Conservation (phyloP, 2,888 invertebrate species). For the Torymus auratus region DNA sequence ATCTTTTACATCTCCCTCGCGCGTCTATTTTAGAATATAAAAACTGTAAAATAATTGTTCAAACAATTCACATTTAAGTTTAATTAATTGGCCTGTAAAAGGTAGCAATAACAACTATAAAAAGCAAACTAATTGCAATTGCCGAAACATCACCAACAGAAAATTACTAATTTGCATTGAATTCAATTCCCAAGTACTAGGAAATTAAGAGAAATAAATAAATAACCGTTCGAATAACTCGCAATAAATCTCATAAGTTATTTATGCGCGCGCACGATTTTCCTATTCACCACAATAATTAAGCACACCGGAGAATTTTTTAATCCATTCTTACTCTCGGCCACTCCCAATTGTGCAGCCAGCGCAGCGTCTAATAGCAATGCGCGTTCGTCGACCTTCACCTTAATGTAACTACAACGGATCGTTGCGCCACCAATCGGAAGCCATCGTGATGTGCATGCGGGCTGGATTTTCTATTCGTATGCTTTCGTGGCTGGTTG, state of each 20-base stretch:
- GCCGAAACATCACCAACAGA: neutral
- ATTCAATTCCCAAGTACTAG: too few species aligned
- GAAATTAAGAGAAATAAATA: too few species aligned
- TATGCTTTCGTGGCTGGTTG: too few species aligned
- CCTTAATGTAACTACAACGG: slow-evolving; percentile 40
- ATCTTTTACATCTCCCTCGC: neutral
- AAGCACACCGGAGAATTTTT: too few species aligned
- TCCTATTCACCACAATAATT: too few species aligned
- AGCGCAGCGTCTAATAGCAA: slow-evolving; percentile 14
- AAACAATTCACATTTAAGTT: slow-evolving; percentile 7
- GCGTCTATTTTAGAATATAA: neutral
- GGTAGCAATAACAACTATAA: slow-evolving; percentile 2
- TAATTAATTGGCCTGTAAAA: neutral
- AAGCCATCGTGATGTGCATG: slow-evolving; percentile 26
- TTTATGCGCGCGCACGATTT: too few species aligned
- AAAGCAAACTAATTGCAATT: neutral
- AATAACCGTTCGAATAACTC: too few species aligned
- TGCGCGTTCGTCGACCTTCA: slow-evolving; percentile 51
- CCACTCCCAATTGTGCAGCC: slow-evolving; percentile 37
- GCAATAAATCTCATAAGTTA: too few species aligned
- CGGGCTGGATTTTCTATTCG: slow-evolving; percentile 11
- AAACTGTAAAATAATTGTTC: neutral
- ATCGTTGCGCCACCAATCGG: slow-evolving; percentile 23
- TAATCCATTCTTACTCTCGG: neutral
- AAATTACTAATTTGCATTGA: too few species aligned